Conservation (phyloP, 2,113 vertebrate species). For the Passer montanus region DNA sequence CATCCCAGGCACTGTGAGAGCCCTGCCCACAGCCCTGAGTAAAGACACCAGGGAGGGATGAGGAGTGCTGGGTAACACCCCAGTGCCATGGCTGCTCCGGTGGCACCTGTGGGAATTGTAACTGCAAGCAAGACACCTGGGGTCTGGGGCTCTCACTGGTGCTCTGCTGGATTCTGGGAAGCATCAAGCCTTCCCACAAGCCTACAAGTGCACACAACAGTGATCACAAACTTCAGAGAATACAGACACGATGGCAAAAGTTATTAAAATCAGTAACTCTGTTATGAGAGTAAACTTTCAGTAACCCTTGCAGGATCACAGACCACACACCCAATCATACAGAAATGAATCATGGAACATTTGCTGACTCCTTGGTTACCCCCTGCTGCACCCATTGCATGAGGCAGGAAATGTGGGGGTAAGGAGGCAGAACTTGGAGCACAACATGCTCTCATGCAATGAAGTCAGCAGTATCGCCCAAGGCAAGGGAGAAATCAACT, state of each 20-base stretch:
- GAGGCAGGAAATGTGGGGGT: not conserved
- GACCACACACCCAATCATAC: not conserved
- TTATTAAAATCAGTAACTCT: not conserved
- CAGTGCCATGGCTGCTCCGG: not conserved
- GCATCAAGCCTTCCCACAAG: not conserved
- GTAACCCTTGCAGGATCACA: not conserved
- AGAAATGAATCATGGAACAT: not conserved
- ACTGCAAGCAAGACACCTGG: not conserved
- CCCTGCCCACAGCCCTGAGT: not conserved
- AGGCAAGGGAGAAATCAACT: not conserved
- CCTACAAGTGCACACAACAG: not conserved
- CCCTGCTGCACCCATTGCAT: rapidly evolving
- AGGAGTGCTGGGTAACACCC: not conserved
- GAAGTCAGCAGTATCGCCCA: not conserved
- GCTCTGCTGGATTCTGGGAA: not conserved
- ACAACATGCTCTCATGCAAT: not conserved
- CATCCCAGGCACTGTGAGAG: not conserved
- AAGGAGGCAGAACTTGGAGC: not conserved
- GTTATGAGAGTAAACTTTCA: not conserved
- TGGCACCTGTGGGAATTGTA: not conserved
- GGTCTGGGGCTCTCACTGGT: not conserved
- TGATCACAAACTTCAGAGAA: not conserved
- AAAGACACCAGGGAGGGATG: not conserved
- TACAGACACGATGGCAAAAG: rapidly evolving
- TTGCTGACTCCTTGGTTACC: not conserved